Evolutionary conservation across 2,113 vertebrate species (phyloP).

Genomic region (Lamprotornis superbus): DNA sequence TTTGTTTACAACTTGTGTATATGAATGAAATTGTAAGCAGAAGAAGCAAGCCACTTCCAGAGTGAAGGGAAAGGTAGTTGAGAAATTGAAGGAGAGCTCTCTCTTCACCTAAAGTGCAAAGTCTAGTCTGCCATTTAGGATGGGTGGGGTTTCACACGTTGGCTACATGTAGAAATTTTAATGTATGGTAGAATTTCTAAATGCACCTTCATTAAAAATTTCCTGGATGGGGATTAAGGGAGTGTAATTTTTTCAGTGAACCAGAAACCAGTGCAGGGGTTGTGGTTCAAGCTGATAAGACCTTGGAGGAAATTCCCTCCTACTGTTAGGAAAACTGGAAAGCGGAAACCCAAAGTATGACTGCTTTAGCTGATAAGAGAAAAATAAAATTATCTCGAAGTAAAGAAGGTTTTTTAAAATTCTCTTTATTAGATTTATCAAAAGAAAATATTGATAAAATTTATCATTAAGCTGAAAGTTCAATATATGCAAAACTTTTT

Average conservation of each 20-base stretch:
- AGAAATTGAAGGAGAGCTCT: neutral
- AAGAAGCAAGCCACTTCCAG: neutral
- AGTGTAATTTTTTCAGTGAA: slow-evolving; percentile 61
- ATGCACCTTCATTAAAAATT: slow-evolving; percentile 30
- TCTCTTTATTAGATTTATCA: neutral
- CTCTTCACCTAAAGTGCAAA: neutral
- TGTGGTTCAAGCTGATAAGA: slow-evolving; percentile 80
- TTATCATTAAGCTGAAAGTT: slow-evolving; percentile 5
- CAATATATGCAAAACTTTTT: neutral
- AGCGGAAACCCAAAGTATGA: slow-evolving; percentile 66
- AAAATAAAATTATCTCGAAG: slow-evolving; percentile 56
- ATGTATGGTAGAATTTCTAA: neutral
- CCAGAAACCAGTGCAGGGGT: slow-evolving; percentile 44
- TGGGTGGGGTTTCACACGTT: neutral
- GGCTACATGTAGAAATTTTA: neutral
- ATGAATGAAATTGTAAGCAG: neutral
- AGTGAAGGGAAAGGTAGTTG: neutral
- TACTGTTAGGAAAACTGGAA: slow-evolving; percentile 65
- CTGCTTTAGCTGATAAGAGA: slow-evolving; percentile 64
- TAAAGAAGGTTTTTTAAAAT: neutral
- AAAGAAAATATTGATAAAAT: slow-evolving; percentile 34
- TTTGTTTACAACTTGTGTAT: neutral
- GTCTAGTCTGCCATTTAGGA: neutral
- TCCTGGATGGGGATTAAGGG: slow-evolving; percentile 17
- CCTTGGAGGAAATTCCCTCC: slow-evolving; percentile 78